Base-by-base conservation (phyloP, 64 coral and sea anemone species). In the Cladopsammia gracilis region DNA sequence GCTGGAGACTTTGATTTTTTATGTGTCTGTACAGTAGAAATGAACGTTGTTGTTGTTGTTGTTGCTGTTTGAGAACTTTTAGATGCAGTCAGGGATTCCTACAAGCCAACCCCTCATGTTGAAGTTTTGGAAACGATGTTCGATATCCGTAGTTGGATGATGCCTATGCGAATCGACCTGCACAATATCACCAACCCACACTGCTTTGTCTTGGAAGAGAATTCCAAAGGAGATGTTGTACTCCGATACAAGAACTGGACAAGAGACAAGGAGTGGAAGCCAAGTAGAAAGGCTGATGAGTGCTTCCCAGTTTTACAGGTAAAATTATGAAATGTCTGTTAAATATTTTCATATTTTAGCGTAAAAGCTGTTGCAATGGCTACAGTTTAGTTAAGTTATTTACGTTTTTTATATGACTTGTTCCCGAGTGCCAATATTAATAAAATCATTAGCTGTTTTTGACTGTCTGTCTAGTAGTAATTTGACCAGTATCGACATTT, bases 111-210 rank as follows among this genome's bases (percentile, higher is more conserved):
- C 53, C 85, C 69, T 1, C 16, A 52, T 4, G 65, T 42, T 70
- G 18, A 12, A 50, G 50, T 87, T 3, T 22, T 87, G 47, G 52
- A 58, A 13, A 24, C 6, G 20, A 85, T 67, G 22, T 87, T 48
- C 15, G 65, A 86, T n/a, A 46, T 86, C 3, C 24, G 46, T 12
- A 48, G 47, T 8, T 87, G 85, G 67, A 71, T 73, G 85, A 15
- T 45, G 19, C 18, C 8, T 24, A 50, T 87, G 7, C 64, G 14
- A 48, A 54, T 16, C 15, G 69, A 73, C 25, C 7, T 87, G 18
- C 85, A 87, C 24, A 86, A 70, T 15, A 86, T 86, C 11, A 68
- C 7, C 83, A 86, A 86, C 25, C 83, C 83, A 16, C 83, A 87
- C 22, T 54, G 45, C 25, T 87, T 87, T 73, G 85, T 72, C 1